These are phyloP conservation scores for Ptychodera flava DNA, from an alignment of 35 echinoderm and acorn worm genomes.

Conservation along the genomic window DNA sequence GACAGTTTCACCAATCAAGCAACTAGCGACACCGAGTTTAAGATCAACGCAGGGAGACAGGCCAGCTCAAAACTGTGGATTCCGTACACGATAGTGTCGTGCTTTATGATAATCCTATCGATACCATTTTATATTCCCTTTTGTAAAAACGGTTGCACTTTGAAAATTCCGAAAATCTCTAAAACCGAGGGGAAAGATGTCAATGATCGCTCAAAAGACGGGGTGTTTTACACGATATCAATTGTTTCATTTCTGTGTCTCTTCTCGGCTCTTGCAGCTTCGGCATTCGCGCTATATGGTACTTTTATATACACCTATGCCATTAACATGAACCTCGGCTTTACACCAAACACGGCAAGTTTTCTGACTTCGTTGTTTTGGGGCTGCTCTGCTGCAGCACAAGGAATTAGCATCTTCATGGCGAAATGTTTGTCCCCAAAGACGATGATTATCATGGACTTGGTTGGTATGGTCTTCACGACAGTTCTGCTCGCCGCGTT, in stretches of 20 bases:
- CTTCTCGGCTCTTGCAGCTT: background rate
- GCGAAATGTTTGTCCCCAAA: background rate
- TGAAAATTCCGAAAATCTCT: background rate
- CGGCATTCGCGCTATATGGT: background rate
- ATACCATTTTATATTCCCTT: background rate
- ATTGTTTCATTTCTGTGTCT: background rate
- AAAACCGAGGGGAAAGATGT: background rate
- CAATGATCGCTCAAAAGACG: background rate
- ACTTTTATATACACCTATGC: background rate
- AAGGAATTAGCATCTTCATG: background rate
- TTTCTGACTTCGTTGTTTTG: background rate
- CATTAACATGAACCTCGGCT: background rate
- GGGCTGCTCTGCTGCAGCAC: background rate
- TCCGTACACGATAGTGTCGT: background rate
- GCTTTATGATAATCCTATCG: background rate
- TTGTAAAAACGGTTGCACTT: background rate
- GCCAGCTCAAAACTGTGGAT: background rate
- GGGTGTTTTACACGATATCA: background rate
- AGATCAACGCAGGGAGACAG: background rate
- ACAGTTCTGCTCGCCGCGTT: background rate
- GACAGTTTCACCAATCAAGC: too few species aligned
- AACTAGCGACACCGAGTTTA: too few species aligned
- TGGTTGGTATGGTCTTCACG: background rate
- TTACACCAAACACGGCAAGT: background rate
- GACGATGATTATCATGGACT: background rate